Base-by-base conservation (phyloP, 2,113 vertebrate species). In the Aepyceros melampus region DNA sequence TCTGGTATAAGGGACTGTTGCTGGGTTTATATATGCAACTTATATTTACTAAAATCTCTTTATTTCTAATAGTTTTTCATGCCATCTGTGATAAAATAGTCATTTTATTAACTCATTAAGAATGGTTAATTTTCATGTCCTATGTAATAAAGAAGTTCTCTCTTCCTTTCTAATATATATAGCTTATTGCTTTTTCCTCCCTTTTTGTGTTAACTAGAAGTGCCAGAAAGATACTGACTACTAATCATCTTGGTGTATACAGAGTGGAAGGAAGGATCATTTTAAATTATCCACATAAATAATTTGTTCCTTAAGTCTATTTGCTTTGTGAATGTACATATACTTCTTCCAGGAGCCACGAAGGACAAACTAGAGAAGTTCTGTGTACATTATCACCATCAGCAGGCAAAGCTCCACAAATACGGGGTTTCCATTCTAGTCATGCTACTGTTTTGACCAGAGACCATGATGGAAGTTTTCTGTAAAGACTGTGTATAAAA, bases 221-320 rank as follows among this genome's bases (percentile, higher is more conserved):
- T 87, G 21, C 36, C 81, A 79, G 15, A 58, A 81, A 95, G 36
- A 82, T 56, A 82, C 2, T 45, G 45, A 92, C 89, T 87, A 92
- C 16, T 89, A 62, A 89, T 89, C 36, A 89, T 36, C 12, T 6
- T 47, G 4, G 5, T 91, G 8, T 45, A 19, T 36, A 47, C 45
- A 86, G 53, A 90, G 45, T 45, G 14, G 62, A 95, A 95, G 45
- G 23, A 81, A 87, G 51, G 51, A 47, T 94, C 51, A 92, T 62
- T 83, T 93, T 56, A 82, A 95, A 82, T 83, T 93, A 95, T 55
- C 31, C 36, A 56, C 11, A 76, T 62, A 62, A 97, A 89, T 95
- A n/a, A 87, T 76, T 47, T 49, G 8, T 49, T 82, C 47, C 17
- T 90, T 40, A 93, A 51, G 5, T 82, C 90, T 92, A 8, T 93